phyloP scores from a whole-genome alignment of 2,797 vertebrate species.

The Takifugu rubripes region DNA sequence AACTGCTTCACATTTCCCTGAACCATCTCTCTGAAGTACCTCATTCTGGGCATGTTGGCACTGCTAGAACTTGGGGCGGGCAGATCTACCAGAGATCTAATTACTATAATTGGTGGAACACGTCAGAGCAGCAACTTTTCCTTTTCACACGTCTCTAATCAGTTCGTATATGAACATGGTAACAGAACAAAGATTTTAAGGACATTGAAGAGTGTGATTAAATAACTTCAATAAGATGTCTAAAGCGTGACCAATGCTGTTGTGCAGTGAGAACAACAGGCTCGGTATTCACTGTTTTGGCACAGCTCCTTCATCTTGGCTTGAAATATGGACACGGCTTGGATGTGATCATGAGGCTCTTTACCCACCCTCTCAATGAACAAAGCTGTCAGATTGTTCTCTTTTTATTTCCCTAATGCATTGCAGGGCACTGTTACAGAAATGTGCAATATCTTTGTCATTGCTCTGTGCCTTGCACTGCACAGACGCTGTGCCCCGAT shows the following conservation, averaged over 20 bases:
- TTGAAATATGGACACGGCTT: conserved; percentile 19
- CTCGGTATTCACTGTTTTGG: neutral
- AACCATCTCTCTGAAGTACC: too few relatives aligned
- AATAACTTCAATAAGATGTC: neutral
- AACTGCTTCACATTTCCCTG: too few relatives aligned
- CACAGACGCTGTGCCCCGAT: conserved; percentile 17
- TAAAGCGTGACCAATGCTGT: neutral
- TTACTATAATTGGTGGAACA: too few relatives aligned
- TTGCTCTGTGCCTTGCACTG: conserved; percentile 37
- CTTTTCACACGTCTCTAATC: too few relatives aligned
- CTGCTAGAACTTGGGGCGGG: too few relatives aligned
- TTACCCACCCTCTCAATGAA: conserved; percentile 25
- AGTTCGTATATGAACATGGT: too few relatives aligned
- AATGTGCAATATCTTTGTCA: conserved; percentile 45
- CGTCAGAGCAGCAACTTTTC: too few relatives aligned
- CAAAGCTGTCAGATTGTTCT: conserved; percentile 35
- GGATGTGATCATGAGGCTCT: conserved; percentile 24
- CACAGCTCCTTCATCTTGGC: conserved; percentile 14
- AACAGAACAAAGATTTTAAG: too few relatives aligned
- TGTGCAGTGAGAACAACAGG: neutral
- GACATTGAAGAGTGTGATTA: neutral
- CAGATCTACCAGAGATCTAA: too few relatives aligned
- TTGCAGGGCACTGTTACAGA: conserved; percentile 38
- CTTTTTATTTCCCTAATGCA: conserved; percentile 53
- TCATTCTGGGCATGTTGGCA: too few relatives aligned